Evolutionary conservation across 2,113 vertebrate species (phyloP).

Genomic region (Suricata suricatta): DNA sequence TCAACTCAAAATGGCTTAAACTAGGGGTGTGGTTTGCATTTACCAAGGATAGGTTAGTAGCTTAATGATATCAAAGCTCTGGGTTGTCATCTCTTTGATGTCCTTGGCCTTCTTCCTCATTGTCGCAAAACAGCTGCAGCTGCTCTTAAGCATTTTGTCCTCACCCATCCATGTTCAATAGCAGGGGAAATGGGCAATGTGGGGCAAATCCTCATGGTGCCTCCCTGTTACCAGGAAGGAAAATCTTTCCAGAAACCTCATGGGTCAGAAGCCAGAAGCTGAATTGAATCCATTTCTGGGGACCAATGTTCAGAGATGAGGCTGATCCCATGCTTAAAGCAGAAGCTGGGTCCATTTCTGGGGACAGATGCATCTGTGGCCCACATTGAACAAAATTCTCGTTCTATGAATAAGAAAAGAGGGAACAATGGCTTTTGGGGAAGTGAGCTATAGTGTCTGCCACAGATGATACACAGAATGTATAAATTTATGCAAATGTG

Average conservation of each 20-base stretch:
- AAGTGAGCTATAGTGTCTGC: neutral
- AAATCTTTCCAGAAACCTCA: neutral
- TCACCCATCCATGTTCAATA: neutral
- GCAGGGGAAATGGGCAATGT: neutral
- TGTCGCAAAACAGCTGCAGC: neutral
- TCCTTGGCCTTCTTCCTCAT: neutral
- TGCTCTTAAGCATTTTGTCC: neutral
- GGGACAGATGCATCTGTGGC: neutral
- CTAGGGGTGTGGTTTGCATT: no score
- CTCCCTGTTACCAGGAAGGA: neutral
- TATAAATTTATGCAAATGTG: neutral
- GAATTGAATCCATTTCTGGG: neutral
- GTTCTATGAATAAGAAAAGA: neutral
- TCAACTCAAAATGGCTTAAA: neutral
- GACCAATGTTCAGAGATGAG: neutral
- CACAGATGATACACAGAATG: neutral
- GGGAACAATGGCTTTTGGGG: neutral
- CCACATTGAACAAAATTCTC: neutral
- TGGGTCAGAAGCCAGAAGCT: neutral
- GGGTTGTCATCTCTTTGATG: neutral
- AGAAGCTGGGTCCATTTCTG: neutral
- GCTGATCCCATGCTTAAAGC: neutral
- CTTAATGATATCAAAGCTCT: neutral
- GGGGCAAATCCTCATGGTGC: neutral
- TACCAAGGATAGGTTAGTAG: neutral